phyloP scores from a whole-genome alignment of 2,888 invertebrate genomes.

The Hyposoter dolosus region DNA sequence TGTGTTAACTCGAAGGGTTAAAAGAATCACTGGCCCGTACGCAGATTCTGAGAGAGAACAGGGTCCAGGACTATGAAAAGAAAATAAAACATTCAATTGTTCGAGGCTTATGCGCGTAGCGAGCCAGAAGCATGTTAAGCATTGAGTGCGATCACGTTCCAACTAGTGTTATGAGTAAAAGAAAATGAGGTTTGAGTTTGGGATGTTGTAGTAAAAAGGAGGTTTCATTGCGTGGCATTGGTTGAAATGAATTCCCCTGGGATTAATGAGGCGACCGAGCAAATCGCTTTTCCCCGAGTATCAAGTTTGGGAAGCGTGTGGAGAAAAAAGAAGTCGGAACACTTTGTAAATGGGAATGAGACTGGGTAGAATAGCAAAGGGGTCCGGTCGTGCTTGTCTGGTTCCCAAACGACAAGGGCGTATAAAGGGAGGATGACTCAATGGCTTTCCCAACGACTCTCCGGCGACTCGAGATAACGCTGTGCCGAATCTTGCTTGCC shows the following conservation, averaged over 20 bases:
- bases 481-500: slow-evolving; percentile 11
- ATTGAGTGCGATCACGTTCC: neutral
- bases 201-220: neutral
- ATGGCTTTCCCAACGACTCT: slow-evolving; percentile 59
- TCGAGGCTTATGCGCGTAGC: neutral
- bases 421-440: slow-evolving; percentile 35
- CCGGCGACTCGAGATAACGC: slow-evolving; percentile 63
- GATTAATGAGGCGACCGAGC: slow-evolving; percentile 3
- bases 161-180: neutral
- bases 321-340: slow-evolving; percentile 45
- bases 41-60: neutral
- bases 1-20: neutral
- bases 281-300: slow-evolving; percentile 16
- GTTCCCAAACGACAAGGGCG: neutral
- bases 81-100: neutral
- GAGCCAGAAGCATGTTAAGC: neutral
- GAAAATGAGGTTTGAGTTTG: neutral
- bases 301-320: slow-evolving; percentile 3
- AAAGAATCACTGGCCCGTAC: neutral
- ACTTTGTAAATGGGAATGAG: slow-evolving; percentile 55
- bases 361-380: slow-evolving; percentile 6
- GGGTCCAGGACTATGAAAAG: neutral
- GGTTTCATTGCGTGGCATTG: neutral
- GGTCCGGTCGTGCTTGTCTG: neutral
- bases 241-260: slow-evolving; percentile 14